Conservation (phyloP, 1,140 invertebrate genomes). For the Drosophila pectinifera region DNA sequence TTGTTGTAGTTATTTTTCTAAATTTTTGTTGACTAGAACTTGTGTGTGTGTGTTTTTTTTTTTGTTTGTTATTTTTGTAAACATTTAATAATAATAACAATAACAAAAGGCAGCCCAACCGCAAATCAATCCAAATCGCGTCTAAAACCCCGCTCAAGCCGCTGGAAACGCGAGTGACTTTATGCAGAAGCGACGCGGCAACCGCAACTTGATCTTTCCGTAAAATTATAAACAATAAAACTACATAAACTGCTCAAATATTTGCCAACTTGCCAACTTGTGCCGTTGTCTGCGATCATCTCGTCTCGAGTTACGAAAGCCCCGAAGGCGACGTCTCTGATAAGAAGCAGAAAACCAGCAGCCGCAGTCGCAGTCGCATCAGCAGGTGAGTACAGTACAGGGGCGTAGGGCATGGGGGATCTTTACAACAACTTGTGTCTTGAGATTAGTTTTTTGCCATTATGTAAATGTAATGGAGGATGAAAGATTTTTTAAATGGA, state of each 20-base stretch:
- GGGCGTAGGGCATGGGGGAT: not conserved
- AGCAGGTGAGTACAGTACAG: constrained; percentile 16
- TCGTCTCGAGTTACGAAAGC: constrained; percentile 67
- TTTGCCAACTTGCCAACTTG: constrained; percentile 36
- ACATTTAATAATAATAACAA: constrained; percentile 1
- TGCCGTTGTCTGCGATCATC: constrained; percentile 13
- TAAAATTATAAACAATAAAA: constrained; percentile 46
- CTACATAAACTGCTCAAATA: constrained; percentile 55
- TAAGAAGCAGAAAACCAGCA: constrained; percentile 42
- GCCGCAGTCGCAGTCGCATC: constrained; percentile 18
- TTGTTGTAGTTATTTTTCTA: not conserved
- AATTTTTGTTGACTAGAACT: constrained; percentile 14
- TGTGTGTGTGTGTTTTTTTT: not conserved
- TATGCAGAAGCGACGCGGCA: constrained; percentile 23
- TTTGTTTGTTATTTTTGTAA: not conserved
- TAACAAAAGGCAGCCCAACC: not conserved
- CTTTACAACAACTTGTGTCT: too few species aligned
- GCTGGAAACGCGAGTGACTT: constrained; percentile 7
- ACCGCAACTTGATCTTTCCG: constrained; percentile 60
- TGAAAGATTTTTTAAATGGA: not conserved
- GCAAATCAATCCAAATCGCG: constrained; percentile 21
- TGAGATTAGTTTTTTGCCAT: too few species aligned
- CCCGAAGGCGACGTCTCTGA: constrained; percentile 53
- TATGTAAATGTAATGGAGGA: too few species aligned
- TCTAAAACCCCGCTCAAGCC: constrained; percentile 27